phyloP scores from a whole-genome alignment of 2,113 vertebrate genomes.

The Butorides virescens region DNA sequence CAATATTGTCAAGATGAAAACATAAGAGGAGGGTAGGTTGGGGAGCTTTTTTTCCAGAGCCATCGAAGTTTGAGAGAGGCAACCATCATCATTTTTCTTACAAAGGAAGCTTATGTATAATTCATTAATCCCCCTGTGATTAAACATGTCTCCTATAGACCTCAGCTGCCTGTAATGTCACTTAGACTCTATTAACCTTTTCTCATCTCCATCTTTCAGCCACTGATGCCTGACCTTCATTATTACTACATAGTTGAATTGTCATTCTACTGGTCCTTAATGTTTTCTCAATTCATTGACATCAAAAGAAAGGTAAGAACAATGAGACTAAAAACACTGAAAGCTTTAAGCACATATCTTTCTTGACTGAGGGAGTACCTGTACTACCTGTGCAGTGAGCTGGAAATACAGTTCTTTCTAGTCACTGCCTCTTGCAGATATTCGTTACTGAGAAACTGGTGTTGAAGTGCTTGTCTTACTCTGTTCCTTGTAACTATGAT shows the following conservation, averaged over 20 bases:
- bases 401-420: background rate
- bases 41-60: background rate
- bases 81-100: background rate
- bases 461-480: background rate
- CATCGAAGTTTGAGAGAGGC: background rate
- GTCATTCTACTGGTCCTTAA: slow-evolving; percentile 95
- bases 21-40: background rate
- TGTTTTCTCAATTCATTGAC: slow-evolving; percentile 97
- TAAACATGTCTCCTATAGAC: background rate
- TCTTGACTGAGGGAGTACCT: background rate
- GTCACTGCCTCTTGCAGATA: background rate
- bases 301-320: slow-evolving; percentile 97
- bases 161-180: background rate
- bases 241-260: slow-evolving; percentile 96
- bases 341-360: background rate
- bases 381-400: background rate
- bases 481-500: background rate
- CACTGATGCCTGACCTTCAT: slow-evolving; percentile 92
- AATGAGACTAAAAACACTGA: background rate
- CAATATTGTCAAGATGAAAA: background rate
- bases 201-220: slow-evolving; percentile 75
- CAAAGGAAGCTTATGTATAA: background rate
- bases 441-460: background rate
- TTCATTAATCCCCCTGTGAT: background rate
- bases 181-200: slow-evolving; percentile 35